Conservation (phyloP, 2,888 invertebrate species). For the Malthinus flaveolus region DNA sequence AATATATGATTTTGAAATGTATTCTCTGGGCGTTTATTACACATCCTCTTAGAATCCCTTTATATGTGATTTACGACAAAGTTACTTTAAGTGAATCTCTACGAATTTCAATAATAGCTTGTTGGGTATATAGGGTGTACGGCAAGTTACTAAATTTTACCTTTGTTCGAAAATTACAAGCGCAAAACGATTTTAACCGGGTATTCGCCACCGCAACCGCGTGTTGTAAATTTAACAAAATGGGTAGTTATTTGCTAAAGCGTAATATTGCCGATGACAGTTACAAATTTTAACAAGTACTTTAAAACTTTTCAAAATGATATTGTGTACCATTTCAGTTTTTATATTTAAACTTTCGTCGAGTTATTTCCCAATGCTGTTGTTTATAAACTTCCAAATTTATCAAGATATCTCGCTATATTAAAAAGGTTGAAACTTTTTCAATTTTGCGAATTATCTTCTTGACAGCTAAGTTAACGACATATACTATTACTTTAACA, state of each 20-base stretch:
- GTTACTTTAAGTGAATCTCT: too few species aligned
- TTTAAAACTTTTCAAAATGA: conserved; percentile 1
- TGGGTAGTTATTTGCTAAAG: too few species aligned
- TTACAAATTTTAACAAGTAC: conserved; percentile 5
- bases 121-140: too few species aligned
- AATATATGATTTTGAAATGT: conserved; percentile 13
- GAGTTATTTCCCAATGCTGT: conserved; percentile 19
- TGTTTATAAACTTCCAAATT: conserved; percentile 22
- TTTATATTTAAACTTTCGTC: conserved; percentile 15
- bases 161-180: too few species aligned
- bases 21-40: conserved; percentile 3
- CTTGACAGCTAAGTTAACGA: conserved; percentile 6
- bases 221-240: too few species aligned
- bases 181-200: too few species aligned
- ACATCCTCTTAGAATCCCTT: conserved; percentile 4
- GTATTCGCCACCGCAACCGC: too few species aligned
- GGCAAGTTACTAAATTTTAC: too few species aligned
- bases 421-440: conserved; percentile 23
- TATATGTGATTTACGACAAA: neutral
- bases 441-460: conserved; percentile 18
- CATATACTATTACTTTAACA: conserved; percentile 4
- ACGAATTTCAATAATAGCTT: too few species aligned
- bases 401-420: conserved; percentile 17
- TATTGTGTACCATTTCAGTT: conserved; percentile 12
- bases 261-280: neutral